Conservation (phyloP, 30 jellyfish, hydroid and myxozoan genomes). For the Hydractinia symbiolongicarpus region DNA sequence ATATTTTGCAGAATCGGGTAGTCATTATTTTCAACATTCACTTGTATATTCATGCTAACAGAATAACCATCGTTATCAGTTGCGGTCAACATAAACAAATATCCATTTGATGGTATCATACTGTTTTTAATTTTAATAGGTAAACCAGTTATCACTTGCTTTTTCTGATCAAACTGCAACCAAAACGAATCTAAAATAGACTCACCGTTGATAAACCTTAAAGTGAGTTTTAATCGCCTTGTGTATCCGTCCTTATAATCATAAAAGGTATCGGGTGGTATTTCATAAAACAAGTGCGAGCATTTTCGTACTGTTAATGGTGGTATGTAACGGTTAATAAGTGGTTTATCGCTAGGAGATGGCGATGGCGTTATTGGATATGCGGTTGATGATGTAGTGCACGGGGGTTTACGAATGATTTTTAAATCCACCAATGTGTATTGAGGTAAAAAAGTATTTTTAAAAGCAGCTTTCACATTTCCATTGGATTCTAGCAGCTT, state of each 20-base stretch:
- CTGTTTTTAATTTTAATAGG: neutral
- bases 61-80: neutral
- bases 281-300: constrained; percentile 11
- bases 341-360: constrained; percentile 2
- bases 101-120: neutral
- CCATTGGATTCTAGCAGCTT: neutral
- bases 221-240: constrained; percentile 35
- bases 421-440: neutral
- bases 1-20: constrained; percentile 6
- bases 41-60: neutral
- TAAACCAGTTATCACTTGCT: constrained; percentile 39
- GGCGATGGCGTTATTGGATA: constrained; percentile 1
- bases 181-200: constrained; percentile 36
- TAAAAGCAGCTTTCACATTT: neutral
- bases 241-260: constrained; percentile 80
- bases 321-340: neutral
- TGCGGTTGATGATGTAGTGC: constrained; percentile 9
- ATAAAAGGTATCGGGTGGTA: constrained; percentile 54
- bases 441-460: neutral
- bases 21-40: neutral
- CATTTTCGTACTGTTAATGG: constrained; percentile 19
- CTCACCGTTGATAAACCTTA: constrained; percentile 30
- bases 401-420: neutral
- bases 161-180: constrained; percentile 51
- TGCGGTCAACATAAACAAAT: neutral